Base-by-base conservation (phyloP, 2,888 invertebrate genomes). In the Halictus quadricinctus region DNA sequence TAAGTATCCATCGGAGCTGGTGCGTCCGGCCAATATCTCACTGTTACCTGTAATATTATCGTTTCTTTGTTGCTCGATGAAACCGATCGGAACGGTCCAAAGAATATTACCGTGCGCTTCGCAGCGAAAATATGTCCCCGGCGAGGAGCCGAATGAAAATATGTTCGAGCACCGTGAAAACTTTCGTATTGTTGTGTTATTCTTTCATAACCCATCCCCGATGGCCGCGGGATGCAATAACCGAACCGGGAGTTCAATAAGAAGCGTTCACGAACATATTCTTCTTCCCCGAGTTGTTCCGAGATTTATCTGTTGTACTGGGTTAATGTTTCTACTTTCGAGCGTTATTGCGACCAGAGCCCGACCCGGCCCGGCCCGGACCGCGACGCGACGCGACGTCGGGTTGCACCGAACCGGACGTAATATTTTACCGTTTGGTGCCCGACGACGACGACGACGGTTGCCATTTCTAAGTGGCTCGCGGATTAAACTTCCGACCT, bases 151-250 rank as follows among this genome's bases (percentile, higher is more conserved):
- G 72, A 73, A 77, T 74, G 80, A 87, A 83, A 86, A 81, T 70
- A 76, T 79, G 48, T 50, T 21, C 21, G 58, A 72, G n/a, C 46
- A 70, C 50, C 41, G 66, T n/a, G 78, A 76, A 54, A 72, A 75
- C 72, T 72, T n/a, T 50, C 43, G 46, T 78, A 78, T 86, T 83
- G 80, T 76, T 77, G 86, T 83, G 78, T 86, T 86, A 83, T 86
- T 83, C 80, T 86, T 87, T 86, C 78, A 87, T 83, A 86, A 87
- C 80, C 75, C 41, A 36, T 66, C 36, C n/a, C 54, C 69, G 12
- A 43, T 4, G 69, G 18, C 43, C 74, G 29, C 70, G 70, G 60
- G 77, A 81, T 70, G 78, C 85, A 86, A 85, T 84, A 86, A 86
- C 66, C 85, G 70, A 80, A 79, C 72, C 54, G 21, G 75, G 15